Conservation (phyloP, 2,888 invertebrate species). For the Cremastinae sp. region DNA sequence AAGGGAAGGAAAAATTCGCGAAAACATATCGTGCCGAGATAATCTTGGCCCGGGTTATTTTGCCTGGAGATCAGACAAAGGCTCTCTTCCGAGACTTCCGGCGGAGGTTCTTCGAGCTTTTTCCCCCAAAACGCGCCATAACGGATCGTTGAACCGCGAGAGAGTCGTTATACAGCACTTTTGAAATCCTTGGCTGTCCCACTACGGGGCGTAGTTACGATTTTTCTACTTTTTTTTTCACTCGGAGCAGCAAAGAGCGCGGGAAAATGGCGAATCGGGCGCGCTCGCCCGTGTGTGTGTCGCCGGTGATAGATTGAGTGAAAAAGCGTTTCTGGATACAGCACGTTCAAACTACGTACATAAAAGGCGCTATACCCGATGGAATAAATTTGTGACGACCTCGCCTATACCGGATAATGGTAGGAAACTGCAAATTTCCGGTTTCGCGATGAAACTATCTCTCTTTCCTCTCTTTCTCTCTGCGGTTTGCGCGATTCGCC, state of each 20-base stretch:
- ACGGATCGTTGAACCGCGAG: constrained; percentile 41
- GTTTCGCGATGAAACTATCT: constrained; percentile 58
- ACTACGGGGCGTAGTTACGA: neutral
- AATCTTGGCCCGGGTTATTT: constrained; percentile 26
- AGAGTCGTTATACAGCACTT: constrained; percentile 25
- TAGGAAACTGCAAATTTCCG: constrained; percentile 63
- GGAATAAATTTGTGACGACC: constrained; percentile 58
- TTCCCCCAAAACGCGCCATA: constrained; percentile 9
- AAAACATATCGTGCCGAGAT: constrained; percentile 23
- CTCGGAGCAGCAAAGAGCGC: constrained; percentile 1
- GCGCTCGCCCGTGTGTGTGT: constrained; percentile 28
- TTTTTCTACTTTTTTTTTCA: constrained; percentile 24
- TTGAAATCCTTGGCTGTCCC: constrained; percentile 22
- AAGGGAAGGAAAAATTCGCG: constrained; percentile 20
- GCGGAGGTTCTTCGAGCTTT: constrained; percentile 28
- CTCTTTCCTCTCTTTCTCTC: constrained; percentile 20
- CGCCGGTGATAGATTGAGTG: constrained; percentile 28
- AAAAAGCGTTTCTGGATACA: constrained; percentile 19
- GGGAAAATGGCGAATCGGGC: constrained; percentile 36
- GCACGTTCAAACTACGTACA: constrained; percentile 12
- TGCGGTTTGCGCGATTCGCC: constrained; percentile 33
- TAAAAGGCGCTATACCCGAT: constrained; percentile 31
- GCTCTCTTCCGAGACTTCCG: constrained; percentile 40
- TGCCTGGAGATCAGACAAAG: constrained; percentile 19
- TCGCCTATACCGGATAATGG: constrained; percentile 59